A percentile compares a stretch with the other conserved stretches of the same genome.
phyloP scores from a whole-genome alignment of 2,888 invertebrate species.

The Onchidella celtica region DNA sequence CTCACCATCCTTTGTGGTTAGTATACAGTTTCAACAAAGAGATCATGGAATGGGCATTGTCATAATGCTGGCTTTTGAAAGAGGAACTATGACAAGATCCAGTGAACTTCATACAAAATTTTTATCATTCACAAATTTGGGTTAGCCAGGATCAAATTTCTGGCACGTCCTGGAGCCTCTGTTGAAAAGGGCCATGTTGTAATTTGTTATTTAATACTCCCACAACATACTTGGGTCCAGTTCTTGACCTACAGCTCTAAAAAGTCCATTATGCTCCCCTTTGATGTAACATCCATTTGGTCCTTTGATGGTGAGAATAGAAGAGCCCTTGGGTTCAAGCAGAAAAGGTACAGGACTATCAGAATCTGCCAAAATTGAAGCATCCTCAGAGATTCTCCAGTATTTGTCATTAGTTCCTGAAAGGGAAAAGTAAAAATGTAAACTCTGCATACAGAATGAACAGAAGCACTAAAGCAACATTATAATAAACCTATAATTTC shows the following conservation, averaged over 20 bases:
- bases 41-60: no score
- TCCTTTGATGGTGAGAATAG: slow-evolving; percentile 93
- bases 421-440: slow-evolving; percentile 60
- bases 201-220: slow-evolving; percentile 62
- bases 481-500: no score
- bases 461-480: no score
- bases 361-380: slow-evolving; percentile 88
- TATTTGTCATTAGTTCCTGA: slow-evolving; percentile 95
- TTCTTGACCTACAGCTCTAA: slow-evolving; percentile 66
- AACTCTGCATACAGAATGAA: no score
- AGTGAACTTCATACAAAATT: no score
- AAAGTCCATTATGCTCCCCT: slow-evolving; percentile 79
- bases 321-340: slow-evolving; percentile 95
- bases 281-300: slow-evolving; percentile 82
- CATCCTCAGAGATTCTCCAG: slow-evolving; percentile 94
- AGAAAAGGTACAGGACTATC: slow-evolving; percentile 91
- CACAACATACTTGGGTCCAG: slow-evolving; percentile 58
- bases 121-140: no score
- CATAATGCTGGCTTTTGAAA: no score
- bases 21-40: no score
- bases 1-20: no score
- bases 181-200: not conserved
- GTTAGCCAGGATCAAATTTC: no score
- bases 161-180: no score
- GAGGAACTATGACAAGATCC: no score